A percentile compares a stretch with the other conserved stretches of the same genome.
Conservation (phyloP, 2,888 invertebrate species). For the Leptura quadrifasciata region DNA sequence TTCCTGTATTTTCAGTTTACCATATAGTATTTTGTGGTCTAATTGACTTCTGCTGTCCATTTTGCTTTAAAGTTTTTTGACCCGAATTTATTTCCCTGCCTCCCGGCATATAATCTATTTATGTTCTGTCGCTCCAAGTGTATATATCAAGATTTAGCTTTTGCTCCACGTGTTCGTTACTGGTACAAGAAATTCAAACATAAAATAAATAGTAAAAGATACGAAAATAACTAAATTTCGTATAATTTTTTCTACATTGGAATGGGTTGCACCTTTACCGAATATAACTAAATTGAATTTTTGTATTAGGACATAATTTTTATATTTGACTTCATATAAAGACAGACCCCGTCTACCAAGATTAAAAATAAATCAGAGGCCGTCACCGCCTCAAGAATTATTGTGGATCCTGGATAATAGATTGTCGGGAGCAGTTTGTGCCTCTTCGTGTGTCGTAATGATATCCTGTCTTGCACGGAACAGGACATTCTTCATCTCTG, state of each 20-base stretch:
- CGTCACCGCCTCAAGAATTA: slow-evolving; percentile 32
- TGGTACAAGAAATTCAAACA: no score
- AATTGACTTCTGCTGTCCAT: no score
- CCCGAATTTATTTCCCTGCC: no score
- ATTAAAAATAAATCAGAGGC: slow-evolving; percentile 32
- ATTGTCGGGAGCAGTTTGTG: slow-evolving; percentile 10
- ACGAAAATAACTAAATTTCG: no score
- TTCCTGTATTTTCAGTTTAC: no score
- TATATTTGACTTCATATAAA: neutral
- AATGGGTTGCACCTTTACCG: neutral
- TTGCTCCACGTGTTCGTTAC: no score
- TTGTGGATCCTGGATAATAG: slow-evolving; percentile 27
- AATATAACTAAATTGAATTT: neutral
- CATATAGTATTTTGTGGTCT: no score
- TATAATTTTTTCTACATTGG: neutral
- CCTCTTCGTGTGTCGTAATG: slow-evolving; percentile 26
- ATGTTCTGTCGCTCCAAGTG: no score
- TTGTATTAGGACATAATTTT: neutral
- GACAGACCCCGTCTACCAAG: neutral
- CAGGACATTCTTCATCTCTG: slow-evolving; percentile 27
- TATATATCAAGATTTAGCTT: no score
- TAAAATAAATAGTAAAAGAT: no score
- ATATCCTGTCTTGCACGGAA: slow-evolving; percentile 23
- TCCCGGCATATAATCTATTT: no score
- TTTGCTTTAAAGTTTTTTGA: no score